Conservation (phyloP, 2,888 invertebrate species). For the Pyrgus malvae region DNA sequence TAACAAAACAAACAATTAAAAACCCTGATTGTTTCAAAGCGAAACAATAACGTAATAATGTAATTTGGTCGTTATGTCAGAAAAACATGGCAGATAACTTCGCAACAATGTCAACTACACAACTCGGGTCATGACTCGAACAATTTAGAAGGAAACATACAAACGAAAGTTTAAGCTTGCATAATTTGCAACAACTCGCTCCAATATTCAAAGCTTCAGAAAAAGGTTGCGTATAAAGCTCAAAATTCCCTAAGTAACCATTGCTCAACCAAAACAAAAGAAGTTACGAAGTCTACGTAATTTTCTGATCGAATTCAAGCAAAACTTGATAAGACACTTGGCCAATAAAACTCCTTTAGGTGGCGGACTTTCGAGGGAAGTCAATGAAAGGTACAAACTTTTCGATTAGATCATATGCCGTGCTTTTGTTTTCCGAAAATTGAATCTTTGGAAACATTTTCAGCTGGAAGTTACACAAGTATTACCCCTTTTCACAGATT, state of each 20-base stretch:
- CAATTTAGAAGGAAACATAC: neutral
- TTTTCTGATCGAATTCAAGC: conserved; percentile 26
- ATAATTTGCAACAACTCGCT: neutral
- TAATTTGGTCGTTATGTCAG: neutral
- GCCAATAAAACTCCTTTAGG: conserved; percentile 10
- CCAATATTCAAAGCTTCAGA: neutral
- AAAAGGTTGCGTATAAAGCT: conserved; percentile 12
- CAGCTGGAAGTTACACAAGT: conserved; percentile 4
- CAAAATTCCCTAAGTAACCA: conserved; percentile 13
- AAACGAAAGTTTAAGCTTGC: neutral
- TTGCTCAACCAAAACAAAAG: conserved; percentile 29
- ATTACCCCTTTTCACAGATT: neutral
- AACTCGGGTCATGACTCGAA: neutral
- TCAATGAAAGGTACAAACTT: conserved; percentile 6
- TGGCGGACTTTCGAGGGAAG: conserved; percentile 3
- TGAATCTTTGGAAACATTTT: neutral
- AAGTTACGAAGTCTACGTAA: conserved; percentile 35
- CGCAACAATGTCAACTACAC: neutral
- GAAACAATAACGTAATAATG: too few relatives aligned
- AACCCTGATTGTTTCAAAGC: too few relatives aligned
- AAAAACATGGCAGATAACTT: neutral
- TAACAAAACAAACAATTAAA: too few relatives aligned
- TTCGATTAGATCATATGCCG: conserved; percentile 18
- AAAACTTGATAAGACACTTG: conserved; percentile 10
- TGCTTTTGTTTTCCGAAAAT: conserved; percentile 2